Evolutionary conservation across 2,888 invertebrate species (phyloP).

Genomic region (Dastarcus helophoroides): DNA sequence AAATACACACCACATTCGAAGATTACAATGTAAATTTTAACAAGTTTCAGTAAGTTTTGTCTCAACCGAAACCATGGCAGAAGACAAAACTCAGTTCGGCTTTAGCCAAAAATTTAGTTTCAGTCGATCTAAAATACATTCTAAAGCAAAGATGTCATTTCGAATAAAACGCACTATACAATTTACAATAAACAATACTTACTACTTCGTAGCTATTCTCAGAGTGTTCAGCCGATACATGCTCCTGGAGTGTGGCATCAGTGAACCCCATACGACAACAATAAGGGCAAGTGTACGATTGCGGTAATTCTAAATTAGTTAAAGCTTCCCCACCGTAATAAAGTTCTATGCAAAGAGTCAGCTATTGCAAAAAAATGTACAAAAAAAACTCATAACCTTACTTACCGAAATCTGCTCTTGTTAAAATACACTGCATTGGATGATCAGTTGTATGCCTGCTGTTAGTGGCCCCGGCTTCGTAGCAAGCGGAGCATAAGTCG

Average conservation of each 20-base stretch:
- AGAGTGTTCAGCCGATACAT: slow-evolving; percentile 82
- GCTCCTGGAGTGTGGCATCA: slow-evolving; percentile 81
- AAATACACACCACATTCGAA: too few species aligned
- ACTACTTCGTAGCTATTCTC: slow-evolving; percentile 86
- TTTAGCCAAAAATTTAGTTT: too few species aligned
- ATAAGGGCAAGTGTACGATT: slow-evolving; percentile 95
- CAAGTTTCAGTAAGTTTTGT: too few species aligned
- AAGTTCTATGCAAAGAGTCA: slow-evolving; percentile 53
- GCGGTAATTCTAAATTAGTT: slow-evolving; percentile 80
- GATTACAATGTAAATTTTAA: too few species aligned
- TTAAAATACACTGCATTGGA: slow-evolving; percentile 98
- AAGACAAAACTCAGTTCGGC: too few species aligned
- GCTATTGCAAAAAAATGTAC: background rate
- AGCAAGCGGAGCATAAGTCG: slow-evolving; percentile 94
- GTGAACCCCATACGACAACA: slow-evolving; percentile 96
- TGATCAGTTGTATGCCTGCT: slow-evolving; percentile 92
- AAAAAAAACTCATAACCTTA: slow-evolving; percentile 2
- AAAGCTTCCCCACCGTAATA: slow-evolving; percentile 93
- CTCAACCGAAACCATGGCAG: too few species aligned
- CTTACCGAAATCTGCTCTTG: slow-evolving; percentile 89
- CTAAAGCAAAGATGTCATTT: background rate
- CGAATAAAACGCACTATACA: background rate
- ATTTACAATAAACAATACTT: slow-evolving; percentile 27
- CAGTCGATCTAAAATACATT: slow-evolving; percentile 2
- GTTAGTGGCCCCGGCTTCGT: slow-evolving; percentile 82